Evolutionary conservation across 1,140 invertebrate species (phyloP), one percentile per base, ranked within the genome.

Genomic region (Diploscapter pachys): DNA sequence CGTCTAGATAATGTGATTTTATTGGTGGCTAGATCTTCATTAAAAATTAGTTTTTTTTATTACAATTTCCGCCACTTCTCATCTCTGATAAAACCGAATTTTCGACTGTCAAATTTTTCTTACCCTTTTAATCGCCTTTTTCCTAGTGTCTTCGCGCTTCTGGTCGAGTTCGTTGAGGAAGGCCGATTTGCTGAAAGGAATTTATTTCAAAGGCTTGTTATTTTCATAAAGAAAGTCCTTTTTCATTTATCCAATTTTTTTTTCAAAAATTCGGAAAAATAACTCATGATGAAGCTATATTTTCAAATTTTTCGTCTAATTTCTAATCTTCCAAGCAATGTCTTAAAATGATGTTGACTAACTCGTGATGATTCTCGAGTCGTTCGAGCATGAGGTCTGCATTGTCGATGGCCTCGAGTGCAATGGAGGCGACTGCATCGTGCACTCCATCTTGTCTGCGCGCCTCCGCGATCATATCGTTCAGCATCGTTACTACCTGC

Each of bases 401-500:
- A 53, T 68, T 8, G 51, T 68, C 66, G 51, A 68, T 52, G 48
- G 66, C 66, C 48, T 68, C 66, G 48, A 68, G 13, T 5, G 6
- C n/a, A 8, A 68, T 52, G 5, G 66, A 68, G 48, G 66, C 66
- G 11, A 9, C 57, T 11, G 53, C 6, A 5, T 9, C 9, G 8
- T 52, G 49, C 6, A 52, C n/a, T 5, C 66, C 51, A 6, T 55
- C 66, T 5, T 9, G 52, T 8, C 52, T 5, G 49, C 6, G 68
- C 48, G n/a, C 55, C 61, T 69, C 64, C 73, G 68, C 52, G 65
- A 68, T 67, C 73, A 53, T 65, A 49, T 57, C 57, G 54, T 9
- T 53, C 64, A 62, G 63, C 63, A 63, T 62, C 31, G 9, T 48
- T 48, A 11, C 3, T 4, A 49, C 56, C 68, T 3, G 50, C 53